A percentile compares a stretch with the other conserved stretches of the same genome.
Conservation (phyloP, 2,113 vertebrate species). For the Hippoglossus stenolepis region DNA sequence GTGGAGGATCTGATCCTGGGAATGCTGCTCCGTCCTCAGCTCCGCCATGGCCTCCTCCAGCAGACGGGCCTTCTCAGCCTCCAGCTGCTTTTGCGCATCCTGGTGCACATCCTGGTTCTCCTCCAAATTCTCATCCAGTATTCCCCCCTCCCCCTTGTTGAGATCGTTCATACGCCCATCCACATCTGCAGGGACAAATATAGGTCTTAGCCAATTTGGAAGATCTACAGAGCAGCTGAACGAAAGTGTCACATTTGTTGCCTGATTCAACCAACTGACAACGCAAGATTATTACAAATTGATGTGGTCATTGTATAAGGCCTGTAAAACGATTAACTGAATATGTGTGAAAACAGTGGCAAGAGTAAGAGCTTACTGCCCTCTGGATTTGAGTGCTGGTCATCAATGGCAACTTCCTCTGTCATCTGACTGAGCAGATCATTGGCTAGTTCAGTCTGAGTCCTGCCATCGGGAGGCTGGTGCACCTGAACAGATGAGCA, state of each 20-base stretch:
- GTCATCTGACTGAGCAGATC: slow-evolving; percentile 90
- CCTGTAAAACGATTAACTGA: slow-evolving; percentile 5
- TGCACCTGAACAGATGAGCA: slow-evolving; percentile 80
- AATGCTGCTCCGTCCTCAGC: slow-evolving; percentile 85
- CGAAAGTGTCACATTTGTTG: background rate
- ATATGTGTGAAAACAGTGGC: background rate
- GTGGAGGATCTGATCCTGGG: slow-evolving; percentile 87
- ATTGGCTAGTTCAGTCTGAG: slow-evolving; percentile 87
- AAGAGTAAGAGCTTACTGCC: slow-evolving; percentile 59
- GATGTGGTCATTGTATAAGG: too few species aligned
- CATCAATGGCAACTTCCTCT: slow-evolving; percentile 90
- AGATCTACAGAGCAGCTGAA: background rate
- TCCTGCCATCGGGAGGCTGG: slow-evolving; percentile 85
- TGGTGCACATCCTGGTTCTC: slow-evolving; percentile 67
- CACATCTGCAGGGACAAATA: slow-evolving; percentile 64
- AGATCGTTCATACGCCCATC: slow-evolving; percentile 87
- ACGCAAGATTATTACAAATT: background rate
- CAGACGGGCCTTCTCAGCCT: slow-evolving; percentile 88
- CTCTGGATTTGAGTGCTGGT: slow-evolving; percentile 71
- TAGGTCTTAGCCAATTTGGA: background rate
- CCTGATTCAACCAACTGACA: background rate
- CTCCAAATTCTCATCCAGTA: slow-evolving; percentile 78
- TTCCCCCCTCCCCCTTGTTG: slow-evolving; percentile 76
- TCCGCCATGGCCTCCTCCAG: slow-evolving; percentile 88
- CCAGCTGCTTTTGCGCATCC: slow-evolving; percentile 77